Percentiles rank a stretch among this genome's conserved stretches.
Evolutionary conservation across 1,140 invertebrate species (phyloP).

Genomic region (Ctenoplectra terminalis): DNA sequence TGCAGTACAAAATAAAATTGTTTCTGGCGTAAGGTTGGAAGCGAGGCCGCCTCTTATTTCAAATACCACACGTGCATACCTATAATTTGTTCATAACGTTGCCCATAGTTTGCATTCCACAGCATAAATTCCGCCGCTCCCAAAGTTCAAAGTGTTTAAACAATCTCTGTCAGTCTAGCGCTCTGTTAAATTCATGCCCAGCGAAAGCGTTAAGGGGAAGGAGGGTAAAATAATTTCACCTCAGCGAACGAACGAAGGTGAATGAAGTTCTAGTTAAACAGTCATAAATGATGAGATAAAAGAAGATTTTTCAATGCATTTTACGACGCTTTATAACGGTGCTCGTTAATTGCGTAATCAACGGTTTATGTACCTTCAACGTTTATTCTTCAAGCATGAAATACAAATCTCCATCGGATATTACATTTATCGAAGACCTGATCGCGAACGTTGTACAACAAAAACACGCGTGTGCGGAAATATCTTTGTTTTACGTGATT

Average conservation of each 20-base stretch:
- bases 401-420: no score
- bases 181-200: constrained; percentile 9
- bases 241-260: background rate
- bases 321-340: no score
- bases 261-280: no score
- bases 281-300: no score
- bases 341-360: no score
- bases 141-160: constrained; percentile 53
- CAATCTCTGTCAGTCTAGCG: constrained; percentile 20
- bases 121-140: constrained; percentile 43
- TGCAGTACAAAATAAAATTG: background rate
- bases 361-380: no score
- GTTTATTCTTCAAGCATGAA: no score
- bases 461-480: no score
- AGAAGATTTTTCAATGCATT: no score
- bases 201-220: background rate
- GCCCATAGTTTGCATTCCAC: constrained; percentile 50
- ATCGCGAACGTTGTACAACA: no score
- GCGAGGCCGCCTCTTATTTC: constrained; percentile 10
- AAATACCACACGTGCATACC: constrained; percentile 27
- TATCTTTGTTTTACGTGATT: no score
- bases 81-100: constrained; percentile 52
- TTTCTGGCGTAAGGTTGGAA: background rate
- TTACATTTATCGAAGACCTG: no score
- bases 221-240: background rate